Conservation (phyloP, 2,113 vertebrate species). For the Callaeas wilsoni region DNA sequence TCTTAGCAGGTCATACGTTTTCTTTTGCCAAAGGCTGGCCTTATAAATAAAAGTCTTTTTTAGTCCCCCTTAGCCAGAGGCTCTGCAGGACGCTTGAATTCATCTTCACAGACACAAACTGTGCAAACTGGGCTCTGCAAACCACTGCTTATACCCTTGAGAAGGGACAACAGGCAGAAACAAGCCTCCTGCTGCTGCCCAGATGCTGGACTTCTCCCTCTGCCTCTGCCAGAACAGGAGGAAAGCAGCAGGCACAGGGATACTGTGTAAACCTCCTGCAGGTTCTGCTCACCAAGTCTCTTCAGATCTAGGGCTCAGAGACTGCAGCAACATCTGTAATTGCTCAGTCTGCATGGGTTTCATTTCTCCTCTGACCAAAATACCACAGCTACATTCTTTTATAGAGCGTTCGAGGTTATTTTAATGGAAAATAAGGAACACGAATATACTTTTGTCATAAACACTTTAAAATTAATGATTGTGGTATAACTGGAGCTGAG, state of each 20-base stretch:
- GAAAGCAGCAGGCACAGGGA: background rate
- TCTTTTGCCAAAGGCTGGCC: background rate
- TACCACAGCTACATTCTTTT: background rate
- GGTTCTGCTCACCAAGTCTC: background rate
- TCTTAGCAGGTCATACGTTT: background rate
- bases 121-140: background rate
- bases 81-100: background rate
- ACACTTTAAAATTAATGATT: conserved; percentile 14
- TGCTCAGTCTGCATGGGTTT: background rate
- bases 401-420: background rate
- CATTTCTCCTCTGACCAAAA: background rate
- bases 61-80: background rate
- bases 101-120: background rate
- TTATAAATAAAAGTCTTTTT: background rate
- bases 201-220: background rate
- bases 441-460: background rate
- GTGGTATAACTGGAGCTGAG: background rate
- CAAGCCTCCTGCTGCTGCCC: background rate
- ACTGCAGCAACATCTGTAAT: background rate
- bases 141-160: background rate
- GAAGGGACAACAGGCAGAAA: background rate
- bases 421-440: background rate
- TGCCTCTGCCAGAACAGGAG: background rate
- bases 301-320: background rate
- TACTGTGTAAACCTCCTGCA: background rate